Evolutionary conservation across 2,797 vertebrate species (phyloP).

Genomic region (Anabas testudineus): DNA sequence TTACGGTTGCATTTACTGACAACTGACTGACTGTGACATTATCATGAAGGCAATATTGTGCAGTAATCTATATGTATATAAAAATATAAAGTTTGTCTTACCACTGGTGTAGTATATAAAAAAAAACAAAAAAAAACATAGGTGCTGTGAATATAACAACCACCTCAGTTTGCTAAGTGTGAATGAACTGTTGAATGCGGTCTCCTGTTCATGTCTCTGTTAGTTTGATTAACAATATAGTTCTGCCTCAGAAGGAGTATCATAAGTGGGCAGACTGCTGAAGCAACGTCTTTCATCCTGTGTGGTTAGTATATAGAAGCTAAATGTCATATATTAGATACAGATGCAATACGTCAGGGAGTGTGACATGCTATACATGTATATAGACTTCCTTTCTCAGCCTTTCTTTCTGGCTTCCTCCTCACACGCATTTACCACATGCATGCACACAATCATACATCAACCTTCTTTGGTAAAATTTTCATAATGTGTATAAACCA

Average conservation of each 20-base stretch:
- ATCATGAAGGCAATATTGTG: no score
- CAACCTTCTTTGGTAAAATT: not conserved
- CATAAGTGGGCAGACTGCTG: not conserved
- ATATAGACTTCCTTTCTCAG: conserved; percentile 36
- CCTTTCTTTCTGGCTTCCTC: not conserved
- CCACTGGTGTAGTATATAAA: no score
- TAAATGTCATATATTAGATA: conserved; percentile 19
- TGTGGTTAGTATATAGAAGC: conserved; percentile 25
- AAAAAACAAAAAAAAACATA: not conserved
- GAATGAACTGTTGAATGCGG: not conserved
- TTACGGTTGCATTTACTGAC: conserved; percentile 2
- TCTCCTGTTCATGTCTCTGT: not conserved
- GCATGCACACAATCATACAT: not conserved
- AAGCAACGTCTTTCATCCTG: conserved; percentile 20
- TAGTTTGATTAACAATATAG: not conserved
- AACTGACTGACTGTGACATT: no score
- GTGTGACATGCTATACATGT: not conserved
- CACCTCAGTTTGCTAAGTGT: not conserved
- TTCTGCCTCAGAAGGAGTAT: not conserved
- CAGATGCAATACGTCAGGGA: conserved; percentile 1
- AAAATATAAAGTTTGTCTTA: no score
- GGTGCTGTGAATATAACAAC: not conserved
- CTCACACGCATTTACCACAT: not conserved
- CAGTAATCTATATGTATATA: no score
- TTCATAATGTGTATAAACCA: not conserved